phyloP scores from a whole-genome alignment of 1,140 invertebrate genomes.

The Lanistes nyassanus region DNA sequence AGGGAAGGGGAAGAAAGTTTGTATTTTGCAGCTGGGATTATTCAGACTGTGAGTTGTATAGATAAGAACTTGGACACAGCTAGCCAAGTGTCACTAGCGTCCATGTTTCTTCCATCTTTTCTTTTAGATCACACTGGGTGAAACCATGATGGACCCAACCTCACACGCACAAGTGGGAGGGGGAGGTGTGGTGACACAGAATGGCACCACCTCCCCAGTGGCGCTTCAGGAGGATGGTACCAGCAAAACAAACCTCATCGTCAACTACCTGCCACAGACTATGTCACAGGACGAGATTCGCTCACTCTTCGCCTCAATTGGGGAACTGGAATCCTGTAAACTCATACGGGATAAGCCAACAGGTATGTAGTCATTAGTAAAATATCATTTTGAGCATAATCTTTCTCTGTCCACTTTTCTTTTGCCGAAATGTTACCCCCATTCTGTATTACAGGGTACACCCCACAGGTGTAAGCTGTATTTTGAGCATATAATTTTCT shows the following conservation, averaged over 20 bases:
- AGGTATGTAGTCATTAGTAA: slow-evolving; percentile 76
- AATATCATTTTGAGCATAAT: slow-evolving; percentile 13
- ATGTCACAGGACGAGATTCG: slow-evolving; percentile 99
- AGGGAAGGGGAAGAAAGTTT: too few species aligned
- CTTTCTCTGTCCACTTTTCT: background rate
- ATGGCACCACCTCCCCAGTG: slow-evolving; percentile 55
- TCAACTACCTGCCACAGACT: slow-evolving; percentile 99
- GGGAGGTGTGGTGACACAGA: slow-evolving; percentile 40
- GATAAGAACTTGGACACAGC: too few species aligned
- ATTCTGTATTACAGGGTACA: background rate
- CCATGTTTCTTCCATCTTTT: too few species aligned
- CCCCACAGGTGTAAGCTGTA: too few species aligned
- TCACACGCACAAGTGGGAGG: slow-evolving; percentile 34
- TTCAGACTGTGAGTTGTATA: too few species aligned
- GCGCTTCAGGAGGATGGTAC: slow-evolving; percentile 74
- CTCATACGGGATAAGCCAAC: slow-evolving; percentile 98
- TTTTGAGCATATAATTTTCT: too few species aligned
- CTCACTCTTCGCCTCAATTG: slow-evolving; percentile 96
- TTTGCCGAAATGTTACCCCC: background rate
- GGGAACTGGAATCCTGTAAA: slow-evolving; percentile 99
- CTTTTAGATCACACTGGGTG: slow-evolving; percentile 47
- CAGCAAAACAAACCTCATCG: slow-evolving; percentile 97
- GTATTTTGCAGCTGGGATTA: too few species aligned
- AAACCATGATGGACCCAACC: slow-evolving; percentile 43
- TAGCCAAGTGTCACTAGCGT: too few species aligned